These are phyloP conservation scores for Tautogolabrus adspersus DNA, from an alignment of 2,113 vertebrate genomes.

Conservation along the genomic window DNA sequence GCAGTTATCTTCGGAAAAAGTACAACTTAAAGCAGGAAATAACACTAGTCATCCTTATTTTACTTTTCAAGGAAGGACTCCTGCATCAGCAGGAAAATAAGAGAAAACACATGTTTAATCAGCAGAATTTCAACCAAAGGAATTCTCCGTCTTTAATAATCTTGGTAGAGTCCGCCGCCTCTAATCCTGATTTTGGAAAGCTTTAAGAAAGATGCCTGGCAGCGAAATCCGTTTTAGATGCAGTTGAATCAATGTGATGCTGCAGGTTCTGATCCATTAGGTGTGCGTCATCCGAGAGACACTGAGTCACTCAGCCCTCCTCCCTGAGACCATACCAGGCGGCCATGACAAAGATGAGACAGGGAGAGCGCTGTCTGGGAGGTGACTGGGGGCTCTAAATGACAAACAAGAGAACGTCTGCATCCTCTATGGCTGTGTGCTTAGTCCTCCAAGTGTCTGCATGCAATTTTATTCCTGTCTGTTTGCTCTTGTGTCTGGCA, in stretches of 20 bases:
- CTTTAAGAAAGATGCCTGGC: slow-evolving; percentile 37
- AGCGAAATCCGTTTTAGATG: slow-evolving; percentile 32
- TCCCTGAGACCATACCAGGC: slow-evolving; percentile 31
- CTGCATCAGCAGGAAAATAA: not conserved
- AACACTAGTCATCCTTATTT: not conserved
- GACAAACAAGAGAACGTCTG: slow-evolving; percentile 55
- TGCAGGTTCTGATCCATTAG: slow-evolving; percentile 64
- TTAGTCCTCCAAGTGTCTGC: slow-evolving; percentile 34
- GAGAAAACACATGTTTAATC: slow-evolving; percentile 16
- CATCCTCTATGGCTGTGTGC: slow-evolving; percentile 36
- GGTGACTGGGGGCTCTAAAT: slow-evolving; percentile 51
- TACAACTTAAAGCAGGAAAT: not conserved
- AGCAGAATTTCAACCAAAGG: not conserved
- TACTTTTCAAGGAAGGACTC: not conserved
- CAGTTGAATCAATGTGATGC: slow-evolving; percentile 55
- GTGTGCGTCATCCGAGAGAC: slow-evolving; percentile 64
- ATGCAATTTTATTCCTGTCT: slow-evolving; percentile 37
- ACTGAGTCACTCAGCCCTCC: slow-evolving; percentile 64
- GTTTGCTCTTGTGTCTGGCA: slow-evolving; percentile 28
- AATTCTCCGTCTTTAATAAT: slow-evolving; percentile 22
- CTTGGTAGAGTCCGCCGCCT: slow-evolving; percentile 5
- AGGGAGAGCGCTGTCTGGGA: slow-evolving; percentile 16
- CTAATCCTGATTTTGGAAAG: slow-evolving; percentile 40
- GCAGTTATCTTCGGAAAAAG: too few relatives aligned
- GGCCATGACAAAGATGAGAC: slow-evolving; percentile 47